Evolutionary conservation across 2,888 invertebrate species (phyloP), one percentile per base, ranked within the genome.

Genomic region (Spodoptera littoralis): DNA sequence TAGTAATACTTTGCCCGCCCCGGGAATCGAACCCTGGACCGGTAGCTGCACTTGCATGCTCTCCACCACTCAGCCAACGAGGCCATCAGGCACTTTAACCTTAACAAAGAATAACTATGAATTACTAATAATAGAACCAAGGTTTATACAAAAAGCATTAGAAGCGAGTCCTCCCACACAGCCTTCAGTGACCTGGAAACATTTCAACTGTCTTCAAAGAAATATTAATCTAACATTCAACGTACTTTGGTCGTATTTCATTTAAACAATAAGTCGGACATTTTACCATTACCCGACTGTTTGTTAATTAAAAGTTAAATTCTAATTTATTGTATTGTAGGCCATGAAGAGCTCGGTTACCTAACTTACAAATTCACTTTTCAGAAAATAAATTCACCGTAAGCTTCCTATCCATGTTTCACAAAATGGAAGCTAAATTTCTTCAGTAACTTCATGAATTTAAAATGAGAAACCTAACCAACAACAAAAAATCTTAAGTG

Each of bases 181-280:
- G 8, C 41, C 4, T 22, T 13, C 11, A 44, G 22, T 44, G 27
- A 8, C 30, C n/a, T 46, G 11, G 4, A 24, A 36, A 13, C n/a
- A 8, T n/a, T 48, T 30, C 1, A 12, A 11, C 6, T 11, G 13
- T 27, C 8, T 52, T 22, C 8, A 3, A 9, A 48, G 3, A 1
- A 48, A 65, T 48, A 52, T 48, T 44, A 27, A 42, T 12, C 1
- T 57, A 52, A 57, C 44, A 44, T 45, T 57, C n/a, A 52, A 11
- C 8, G 13, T 56, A 57, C 44, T 47, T 11, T 4, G 0, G 45
- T 30, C 5, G 6, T 53, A 48, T 49, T 52, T 13, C 43, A 8
- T 49, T 22, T 18, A 11, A 22, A 24, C 41, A 41, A n/a, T 47
- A 47, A 47, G n/a, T 22, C 22, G 11, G 5, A 22, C 11, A 47